These are phyloP conservation scores for Syngnathus floridae DNA, from an alignment of 2,113 vertebrate species.

Conservation along the genomic window DNA sequence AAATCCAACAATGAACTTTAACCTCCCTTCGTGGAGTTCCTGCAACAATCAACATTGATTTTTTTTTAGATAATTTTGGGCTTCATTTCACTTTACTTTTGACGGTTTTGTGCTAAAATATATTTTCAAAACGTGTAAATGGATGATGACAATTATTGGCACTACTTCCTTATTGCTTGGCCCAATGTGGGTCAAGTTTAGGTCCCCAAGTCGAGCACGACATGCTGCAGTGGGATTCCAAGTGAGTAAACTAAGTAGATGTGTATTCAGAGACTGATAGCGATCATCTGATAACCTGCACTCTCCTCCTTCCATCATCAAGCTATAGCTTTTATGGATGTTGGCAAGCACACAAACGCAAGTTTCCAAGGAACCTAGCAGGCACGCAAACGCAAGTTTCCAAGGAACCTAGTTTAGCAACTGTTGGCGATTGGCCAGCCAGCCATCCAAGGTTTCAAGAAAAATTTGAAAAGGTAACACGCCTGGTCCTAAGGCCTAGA, in stretches of 20 bases:
- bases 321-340: background rate
- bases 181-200: background rate
- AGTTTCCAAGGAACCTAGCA: background rate
- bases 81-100: background rate
- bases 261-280: background rate
- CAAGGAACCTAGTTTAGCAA: background rate
- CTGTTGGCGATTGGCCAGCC: background rate
- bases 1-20: too few relatives aligned
- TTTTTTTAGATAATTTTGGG: background rate
- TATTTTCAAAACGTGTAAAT: background rate
- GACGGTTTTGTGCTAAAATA: background rate
- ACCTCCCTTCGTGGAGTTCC: too few relatives aligned
- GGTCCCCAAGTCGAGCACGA: background rate
- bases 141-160: background rate
- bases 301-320: background rate
- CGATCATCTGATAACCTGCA: background rate
- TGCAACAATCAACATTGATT: too few relatives aligned
- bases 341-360: background rate
- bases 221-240: background rate
- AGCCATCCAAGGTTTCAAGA: slow-evolving; percentile 15
- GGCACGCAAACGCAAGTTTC: background rate
- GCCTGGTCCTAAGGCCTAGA: slow-evolving; percentile 14
- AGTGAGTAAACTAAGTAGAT: background rate
- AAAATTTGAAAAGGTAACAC: slow-evolving; percentile 6
- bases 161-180: background rate